Conservation (phyloP, 2,888 invertebrate species). For the Hypolimnas misippus region DNA sequence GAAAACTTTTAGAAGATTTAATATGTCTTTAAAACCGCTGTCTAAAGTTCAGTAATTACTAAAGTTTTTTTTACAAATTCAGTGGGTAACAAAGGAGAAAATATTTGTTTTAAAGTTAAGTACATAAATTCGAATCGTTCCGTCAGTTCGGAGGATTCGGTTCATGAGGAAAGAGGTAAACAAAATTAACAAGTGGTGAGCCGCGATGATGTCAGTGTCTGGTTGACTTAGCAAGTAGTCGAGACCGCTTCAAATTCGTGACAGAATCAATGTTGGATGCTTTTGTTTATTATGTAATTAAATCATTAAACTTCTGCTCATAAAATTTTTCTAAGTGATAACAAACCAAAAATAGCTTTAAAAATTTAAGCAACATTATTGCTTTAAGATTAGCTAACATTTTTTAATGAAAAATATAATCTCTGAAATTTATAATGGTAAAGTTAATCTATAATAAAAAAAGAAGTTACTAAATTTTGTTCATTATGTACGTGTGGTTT, state of each 20-base stretch:
- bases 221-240: constrained; percentile 54
- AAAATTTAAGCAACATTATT: background rate
- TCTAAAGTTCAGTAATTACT: background rate
- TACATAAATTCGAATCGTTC: constrained; percentile 1
- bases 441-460: background rate
- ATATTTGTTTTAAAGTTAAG: background rate
- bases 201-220: constrained; percentile 58
- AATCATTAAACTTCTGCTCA: constrained; percentile 7
- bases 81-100: background rate
- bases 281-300: constrained; percentile 33
- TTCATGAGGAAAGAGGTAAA: constrained; percentile 30
- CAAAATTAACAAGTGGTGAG: constrained; percentile 30
- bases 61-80: background rate
- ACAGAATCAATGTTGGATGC: constrained; percentile 37
- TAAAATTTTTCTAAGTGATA: constrained; percentile 5
- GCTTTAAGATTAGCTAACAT: background rate
- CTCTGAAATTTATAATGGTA: no score
- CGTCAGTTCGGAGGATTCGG: constrained; percentile 5
- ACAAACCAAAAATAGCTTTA: no score
- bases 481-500: background rate
- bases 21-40: background rate
- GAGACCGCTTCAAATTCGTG: constrained; percentile 47
- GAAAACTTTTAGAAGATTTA: background rate
- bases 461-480: background rate
- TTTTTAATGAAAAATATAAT: background rate